Conservation (phyloP, 1,140 invertebrate genomes). For the Hyposmocoma kahamanoa region DNA sequence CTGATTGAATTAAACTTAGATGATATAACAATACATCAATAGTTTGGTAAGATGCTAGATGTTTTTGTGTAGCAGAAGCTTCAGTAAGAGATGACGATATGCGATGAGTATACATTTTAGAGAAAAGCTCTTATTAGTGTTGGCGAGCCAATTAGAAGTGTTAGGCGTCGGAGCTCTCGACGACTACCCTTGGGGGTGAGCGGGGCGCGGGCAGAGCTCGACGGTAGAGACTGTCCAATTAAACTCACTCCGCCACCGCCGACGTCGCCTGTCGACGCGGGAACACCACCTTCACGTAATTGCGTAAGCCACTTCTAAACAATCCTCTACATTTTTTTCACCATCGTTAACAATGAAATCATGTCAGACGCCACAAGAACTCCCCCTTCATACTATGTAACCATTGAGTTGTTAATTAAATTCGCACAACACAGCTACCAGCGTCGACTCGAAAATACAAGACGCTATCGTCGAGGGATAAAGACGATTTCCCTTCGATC, state of each 20-base stretch:
- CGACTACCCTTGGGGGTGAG: background rate
- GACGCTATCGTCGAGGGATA: conserved; percentile 28
- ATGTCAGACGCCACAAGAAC: conserved; percentile 60
- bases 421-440: conserved; percentile 48
- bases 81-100: no score
- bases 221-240: conserved; percentile 59
- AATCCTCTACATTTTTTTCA: conserved; percentile 56
- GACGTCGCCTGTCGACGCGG: conserved; percentile 12
- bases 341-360: conserved; percentile 59
- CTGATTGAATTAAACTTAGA: no score
- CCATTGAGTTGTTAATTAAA: conserved; percentile 71
- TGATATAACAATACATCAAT: no score
- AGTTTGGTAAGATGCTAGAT: no score
- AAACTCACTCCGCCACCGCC: conserved; percentile 34
- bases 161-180: conserved; percentile 33
- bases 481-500: conserved; percentile 35
- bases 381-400: conserved; percentile 39
- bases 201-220: background rate
- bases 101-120: conserved; percentile 55
- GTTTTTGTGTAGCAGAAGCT: no score
- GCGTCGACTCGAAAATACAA: conserved; percentile 12
- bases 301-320: conserved; percentile 65
- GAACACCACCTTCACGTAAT: conserved; percentile 44
- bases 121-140: conserved; percentile 58
- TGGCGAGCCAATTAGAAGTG: conserved; percentile 65